Percentiles rank a stretch among this genome's conserved stretches.
phyloP scores from a whole-genome alignment of 2,113 vertebrate genomes.

The Cebidichthys violaceus region DNA sequence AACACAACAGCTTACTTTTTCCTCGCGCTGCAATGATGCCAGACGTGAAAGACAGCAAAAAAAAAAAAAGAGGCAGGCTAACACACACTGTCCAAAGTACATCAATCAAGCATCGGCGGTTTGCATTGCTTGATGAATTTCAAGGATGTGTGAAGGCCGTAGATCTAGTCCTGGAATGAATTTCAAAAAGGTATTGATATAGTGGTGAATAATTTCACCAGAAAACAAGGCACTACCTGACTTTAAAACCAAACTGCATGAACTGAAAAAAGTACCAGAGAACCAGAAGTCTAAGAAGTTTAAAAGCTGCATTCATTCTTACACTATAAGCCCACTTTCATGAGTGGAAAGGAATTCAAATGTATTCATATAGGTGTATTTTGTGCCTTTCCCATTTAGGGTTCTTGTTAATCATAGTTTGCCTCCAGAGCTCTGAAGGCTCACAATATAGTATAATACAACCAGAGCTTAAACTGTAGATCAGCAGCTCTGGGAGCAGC shows the following conservation, averaged over 20 bases:
- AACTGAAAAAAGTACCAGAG: background rate
- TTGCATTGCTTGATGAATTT: constrained; percentile 52
- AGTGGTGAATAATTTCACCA: constrained; percentile 31
- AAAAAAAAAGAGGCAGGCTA: constrained; percentile 8
- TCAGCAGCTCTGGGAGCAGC: background rate
- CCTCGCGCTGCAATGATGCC: constrained; percentile 37
- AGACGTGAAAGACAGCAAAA: constrained; percentile 38
- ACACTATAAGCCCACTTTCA: background rate
- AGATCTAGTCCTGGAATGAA: constrained; percentile 29
- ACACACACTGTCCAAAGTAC: constrained; percentile 59
- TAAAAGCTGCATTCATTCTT: background rate
- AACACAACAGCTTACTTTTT: constrained; percentile 69
- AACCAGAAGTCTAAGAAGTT: background rate
- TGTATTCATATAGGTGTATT: background rate
- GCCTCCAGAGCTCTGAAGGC: background rate
- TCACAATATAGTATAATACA: background rate
- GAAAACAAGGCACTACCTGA: constrained; percentile 14
- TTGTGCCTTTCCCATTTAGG: background rate
- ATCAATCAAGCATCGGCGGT: constrained; percentile 55
- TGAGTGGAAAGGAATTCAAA: background rate
- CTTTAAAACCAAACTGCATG: background rate
- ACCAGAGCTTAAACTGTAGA: background rate
- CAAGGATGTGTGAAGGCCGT: constrained; percentile 50
- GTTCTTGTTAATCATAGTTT: background rate
- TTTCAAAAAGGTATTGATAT: constrained; percentile 52